Evolutionary conservation across 1,140 invertebrate genomes (phyloP), one percentile per base, ranked within the genome.

Genomic region (Rhagoletis zephyria): DNA sequence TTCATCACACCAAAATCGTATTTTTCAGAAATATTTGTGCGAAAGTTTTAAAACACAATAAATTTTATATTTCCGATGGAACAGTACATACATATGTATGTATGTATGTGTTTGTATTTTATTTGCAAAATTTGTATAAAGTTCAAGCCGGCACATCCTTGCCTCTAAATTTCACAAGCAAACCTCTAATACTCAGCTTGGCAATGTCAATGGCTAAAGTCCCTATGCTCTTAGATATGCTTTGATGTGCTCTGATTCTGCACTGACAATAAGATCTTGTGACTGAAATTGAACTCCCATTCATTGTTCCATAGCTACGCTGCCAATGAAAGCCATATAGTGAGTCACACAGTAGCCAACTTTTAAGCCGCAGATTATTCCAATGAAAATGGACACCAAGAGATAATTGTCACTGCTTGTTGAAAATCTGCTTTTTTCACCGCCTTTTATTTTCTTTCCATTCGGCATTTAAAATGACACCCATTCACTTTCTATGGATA

Each of bases 311-410:
- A n/a, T 74, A 16, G 40, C 67, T 56, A 56, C 51, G 10, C 10
- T 3, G 67, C 19, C 5, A 81, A 19, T 30, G 51, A 10, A 51
- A 81, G 74, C 74, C 7, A 63, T 63, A 14, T 63, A 19, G 48
- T 81, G 19, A 81, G 56, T 56, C 74, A n/a, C 14, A 9, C 74
- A 81, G 51, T 81, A 81, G 45, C 56, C 45, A 81, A n/a, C n/a
- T 7, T 48, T 19, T 81, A 81, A 81, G 74, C 48, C 48, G 56
- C n/a, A 56, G 74, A 81, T 81, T 81, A 56, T 56, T 45, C 48
- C 14, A 51, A 56, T 19, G 14, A 7, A 56, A 81, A n/a, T 56
- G 14, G 74, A 59, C 16, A 48, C 4, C n/a, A 16, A 81, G 48
- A 81, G 48, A 81, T 81, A 81, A 81, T 56, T 81, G 74, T n/a